A percentile compares a stretch with the other conserved stretches of the same genome.
phyloP scores from a whole-genome alignment of 2,113 vertebrate species.

The Neotragus pygmaeus region DNA sequence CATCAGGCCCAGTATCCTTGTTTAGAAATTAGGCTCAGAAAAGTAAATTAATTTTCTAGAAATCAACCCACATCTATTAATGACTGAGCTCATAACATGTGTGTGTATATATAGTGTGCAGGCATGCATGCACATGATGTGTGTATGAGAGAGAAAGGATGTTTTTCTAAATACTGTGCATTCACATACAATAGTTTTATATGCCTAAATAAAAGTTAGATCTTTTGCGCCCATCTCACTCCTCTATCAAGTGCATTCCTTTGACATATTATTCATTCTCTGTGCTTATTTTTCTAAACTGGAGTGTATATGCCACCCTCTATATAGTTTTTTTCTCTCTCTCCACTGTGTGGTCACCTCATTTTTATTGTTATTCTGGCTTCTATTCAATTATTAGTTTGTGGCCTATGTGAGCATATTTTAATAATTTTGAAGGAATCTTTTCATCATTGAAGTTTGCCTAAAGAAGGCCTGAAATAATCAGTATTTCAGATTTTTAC shows the following conservation, averaged over 20 bases:
- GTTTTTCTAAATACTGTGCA: not conserved
- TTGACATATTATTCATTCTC: not conserved
- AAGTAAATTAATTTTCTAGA: not conserved
- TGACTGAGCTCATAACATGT: not conserved
- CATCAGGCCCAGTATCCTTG: not conserved
- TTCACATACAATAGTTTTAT: not conserved
- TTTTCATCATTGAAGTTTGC: conserved; percentile 51
- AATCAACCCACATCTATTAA: not conserved
- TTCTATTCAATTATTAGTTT: conserved; percentile 63
- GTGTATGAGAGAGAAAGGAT: not conserved
- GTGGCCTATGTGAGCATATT: conserved; percentile 53
- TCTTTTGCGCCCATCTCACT: not conserved
- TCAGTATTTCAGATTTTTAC: conserved; percentile 65
- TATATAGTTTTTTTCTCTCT: conserved; percentile 14
- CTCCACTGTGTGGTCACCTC: conserved; percentile 32
- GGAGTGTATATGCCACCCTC: not conserved
- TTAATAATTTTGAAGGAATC: conserved; percentile 58
- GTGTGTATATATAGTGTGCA: not conserved
- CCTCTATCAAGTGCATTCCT: not conserved
- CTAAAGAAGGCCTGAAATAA: conserved; percentile 62
- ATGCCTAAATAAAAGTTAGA: not conserved
- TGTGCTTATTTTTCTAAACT: conserved; percentile 28
- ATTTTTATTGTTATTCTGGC: conserved; percentile 64
- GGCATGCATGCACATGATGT: not conserved
- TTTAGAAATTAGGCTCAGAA: not conserved